phyloP scores from a whole-genome alignment of 2,113 vertebrate species.

The Amblyornis subalaris region DNA sequence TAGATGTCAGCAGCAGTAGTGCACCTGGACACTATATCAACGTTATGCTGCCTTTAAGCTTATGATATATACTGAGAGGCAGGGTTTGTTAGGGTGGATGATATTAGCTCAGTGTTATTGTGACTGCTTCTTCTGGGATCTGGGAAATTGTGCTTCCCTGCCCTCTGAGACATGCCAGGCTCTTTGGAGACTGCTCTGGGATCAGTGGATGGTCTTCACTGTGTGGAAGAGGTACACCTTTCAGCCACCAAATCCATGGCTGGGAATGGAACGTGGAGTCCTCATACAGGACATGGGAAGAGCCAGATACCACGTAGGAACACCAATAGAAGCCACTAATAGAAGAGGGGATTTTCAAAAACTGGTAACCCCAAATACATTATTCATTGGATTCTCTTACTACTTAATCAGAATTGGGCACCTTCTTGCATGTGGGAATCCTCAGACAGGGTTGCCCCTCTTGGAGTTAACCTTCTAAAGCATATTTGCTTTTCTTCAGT shows the following conservation, averaged over 20 bases:
- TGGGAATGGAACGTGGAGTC: neutral
- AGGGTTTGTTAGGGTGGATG: neutral
- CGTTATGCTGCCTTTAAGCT: neutral
- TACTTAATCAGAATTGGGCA: neutral
- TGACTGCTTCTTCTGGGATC: neutral
- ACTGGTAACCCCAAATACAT: neutral
- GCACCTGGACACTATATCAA: neutral
- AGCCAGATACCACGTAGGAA: neutral
- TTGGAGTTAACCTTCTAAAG: neutral
- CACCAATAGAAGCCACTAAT: neutral
- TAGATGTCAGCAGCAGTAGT: neutral
- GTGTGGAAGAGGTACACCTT: accelerated
- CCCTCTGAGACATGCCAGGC: neutral
- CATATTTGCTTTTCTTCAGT: neutral
- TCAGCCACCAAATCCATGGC: neutral
- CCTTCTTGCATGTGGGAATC: neutral
- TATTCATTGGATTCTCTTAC: neutral
- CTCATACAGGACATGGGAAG: neutral
- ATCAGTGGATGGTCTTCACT: neutral
- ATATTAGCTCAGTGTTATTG: neutral
- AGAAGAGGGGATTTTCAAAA: neutral
- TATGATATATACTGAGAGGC: accelerated
- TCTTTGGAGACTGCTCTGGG: neutral
- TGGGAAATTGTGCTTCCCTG: neutral
- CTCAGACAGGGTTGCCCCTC: neutral